Base-by-base conservation (phyloP, 2,797 vertebrate genomes). In the Acanthurus leucopareius region DNA sequence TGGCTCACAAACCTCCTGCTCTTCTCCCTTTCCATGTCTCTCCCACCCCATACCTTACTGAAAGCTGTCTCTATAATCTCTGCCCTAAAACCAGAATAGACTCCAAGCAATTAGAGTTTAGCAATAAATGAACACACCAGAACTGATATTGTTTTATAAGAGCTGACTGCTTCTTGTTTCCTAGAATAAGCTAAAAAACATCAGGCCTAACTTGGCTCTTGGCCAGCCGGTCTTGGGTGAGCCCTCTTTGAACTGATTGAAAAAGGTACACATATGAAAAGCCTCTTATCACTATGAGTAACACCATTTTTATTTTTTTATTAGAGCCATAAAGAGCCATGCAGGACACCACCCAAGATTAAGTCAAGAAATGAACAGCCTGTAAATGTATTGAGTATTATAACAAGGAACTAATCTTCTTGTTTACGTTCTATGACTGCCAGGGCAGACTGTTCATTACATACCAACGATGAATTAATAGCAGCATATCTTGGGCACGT, bases 271-370 rank as follows among this genome's bases (percentile, higher is more conserved):
- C 25, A 47, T 64, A 22, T 63, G 25, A 69, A 65, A 78, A 58
- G 20, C 10, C 19, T 69, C 60, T 79, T 73, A 83, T 85, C 69
- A 58, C 42, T 61, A 57, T 44, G 17, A 20, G 17, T 54, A 69
- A 47, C 25, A 22, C 8, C 1, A 0, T 28, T 62, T 62, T 61
- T 28, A 38, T 44, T 47, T 53, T 51, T 80, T 77, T 79, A 62
- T 56, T 16, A 22, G 10, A 11, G 35, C 56, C 52, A 62, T 70
- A 69, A 62, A 69, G 73, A 65, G 47, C 44, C 5, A 22, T 4
- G 28, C 10, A 54, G 16, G 9, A 69, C 42, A 53, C 62, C 56
- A 42, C 17, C 62, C 75, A 59, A 61, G 71, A 80, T 67, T 28
- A 64, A 63, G 45, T 66, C 10, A 28, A 49, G 42, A 51, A 47